phyloP scores from a whole-genome alignment of 2,888 invertebrate genomes.

The Zaprionus obscuricornis region DNA sequence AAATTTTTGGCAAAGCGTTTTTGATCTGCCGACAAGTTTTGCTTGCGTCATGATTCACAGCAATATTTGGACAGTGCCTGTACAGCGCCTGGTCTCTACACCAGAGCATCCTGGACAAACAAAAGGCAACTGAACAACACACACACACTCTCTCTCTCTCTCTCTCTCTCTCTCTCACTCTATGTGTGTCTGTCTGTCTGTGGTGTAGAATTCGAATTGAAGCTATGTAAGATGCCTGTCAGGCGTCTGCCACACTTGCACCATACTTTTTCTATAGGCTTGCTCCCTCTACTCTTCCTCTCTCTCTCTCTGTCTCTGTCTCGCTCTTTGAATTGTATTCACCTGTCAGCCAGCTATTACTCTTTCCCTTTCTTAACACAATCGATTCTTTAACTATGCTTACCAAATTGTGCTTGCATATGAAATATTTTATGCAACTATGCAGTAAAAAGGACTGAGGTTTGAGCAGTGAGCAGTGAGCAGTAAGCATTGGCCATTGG shows the following conservation, averaged over 20 bases:
- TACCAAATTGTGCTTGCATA: slow-evolving; percentile 20
- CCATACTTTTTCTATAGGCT: slow-evolving; percentile 9
- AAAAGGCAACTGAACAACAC: slow-evolving; percentile 24
- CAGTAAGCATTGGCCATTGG: too few relatives aligned
- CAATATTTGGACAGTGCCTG: slow-evolving; percentile 54
- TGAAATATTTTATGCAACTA: slow-evolving; percentile 64
- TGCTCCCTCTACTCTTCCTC: neutral
- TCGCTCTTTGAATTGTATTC: too few relatives aligned
- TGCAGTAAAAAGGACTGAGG: too few relatives aligned
- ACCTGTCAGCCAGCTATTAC: neutral
- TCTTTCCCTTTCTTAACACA: neutral
- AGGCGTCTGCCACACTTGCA: slow-evolving; percentile 48
- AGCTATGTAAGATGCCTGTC: slow-evolving; percentile 22
- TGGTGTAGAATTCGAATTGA: too few relatives aligned
- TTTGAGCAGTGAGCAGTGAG: too few relatives aligned
- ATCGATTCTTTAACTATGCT: slow-evolving; percentile 17
- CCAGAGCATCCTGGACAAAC: slow-evolving; percentile 28
- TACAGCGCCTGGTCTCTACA: too few relatives aligned
- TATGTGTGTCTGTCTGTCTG: too few relatives aligned
- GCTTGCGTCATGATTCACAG: slow-evolving; percentile 43
- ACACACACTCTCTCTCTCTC: slow-evolving; percentile 11
- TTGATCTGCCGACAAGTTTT: slow-evolving; percentile 55
- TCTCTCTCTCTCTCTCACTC: too few relatives aligned
- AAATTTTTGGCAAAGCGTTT: slow-evolving; percentile 37
- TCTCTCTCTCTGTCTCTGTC: neutral